A percentile compares a stretch with the other conserved stretches of the same genome.
Conservation (phyloP, 2,888 invertebrate species). For the Pyrrhosoma nymphula region DNA sequence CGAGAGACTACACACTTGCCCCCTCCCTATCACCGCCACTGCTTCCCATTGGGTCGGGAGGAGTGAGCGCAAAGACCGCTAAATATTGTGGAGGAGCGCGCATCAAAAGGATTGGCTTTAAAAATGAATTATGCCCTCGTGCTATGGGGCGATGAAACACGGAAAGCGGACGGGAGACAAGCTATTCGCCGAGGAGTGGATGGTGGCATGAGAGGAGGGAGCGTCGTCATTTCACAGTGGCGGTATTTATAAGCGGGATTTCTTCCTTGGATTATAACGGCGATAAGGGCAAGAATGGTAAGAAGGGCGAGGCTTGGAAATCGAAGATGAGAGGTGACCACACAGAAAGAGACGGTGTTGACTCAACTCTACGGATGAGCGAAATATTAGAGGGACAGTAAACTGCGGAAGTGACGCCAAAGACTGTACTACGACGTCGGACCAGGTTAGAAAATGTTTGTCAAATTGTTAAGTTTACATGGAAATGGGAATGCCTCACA, state of each 20-base stretch:
- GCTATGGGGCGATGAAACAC: constrained; percentile 25
- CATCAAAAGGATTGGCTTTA: neutral
- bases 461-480: too few species aligned
- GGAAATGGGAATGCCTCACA: too few species aligned
- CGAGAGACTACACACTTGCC: neutral
- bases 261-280: neutral
- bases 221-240: neutral
- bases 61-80: neutral
- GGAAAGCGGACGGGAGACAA: constrained; percentile 50
- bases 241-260: neutral
- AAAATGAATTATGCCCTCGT: neutral
- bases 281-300: neutral
- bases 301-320: neutral
- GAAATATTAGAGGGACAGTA: neutral
- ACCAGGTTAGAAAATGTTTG: neutral
- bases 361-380: neutral
- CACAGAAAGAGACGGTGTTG: neutral
- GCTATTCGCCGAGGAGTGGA: neutral
- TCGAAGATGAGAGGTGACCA: neutral
- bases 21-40: neutral
- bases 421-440: neutral
- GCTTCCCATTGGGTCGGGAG: neutral
- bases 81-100: neutral
- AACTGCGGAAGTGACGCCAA: neutral
- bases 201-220: neutral